Conservation (phyloP, 1,140 invertebrate species). For the Dinoponera quadriceps region DNA sequence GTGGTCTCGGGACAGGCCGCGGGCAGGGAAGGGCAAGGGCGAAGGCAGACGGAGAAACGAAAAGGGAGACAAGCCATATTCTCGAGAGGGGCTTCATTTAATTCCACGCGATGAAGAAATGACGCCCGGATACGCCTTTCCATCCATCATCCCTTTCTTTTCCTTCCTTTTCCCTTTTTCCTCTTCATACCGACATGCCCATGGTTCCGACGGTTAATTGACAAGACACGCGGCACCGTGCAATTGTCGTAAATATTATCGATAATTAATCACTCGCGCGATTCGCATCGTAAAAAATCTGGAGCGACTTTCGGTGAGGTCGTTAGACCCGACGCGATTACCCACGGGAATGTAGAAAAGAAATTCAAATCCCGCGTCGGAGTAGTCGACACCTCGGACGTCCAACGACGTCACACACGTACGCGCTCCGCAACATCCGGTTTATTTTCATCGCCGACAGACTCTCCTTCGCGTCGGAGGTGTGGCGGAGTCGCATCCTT, state of each 20-base stretch:
- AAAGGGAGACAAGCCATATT: conserved; percentile 18
- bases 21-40: background rate
- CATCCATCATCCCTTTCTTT: background rate
- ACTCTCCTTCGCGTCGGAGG: conserved; percentile 43
- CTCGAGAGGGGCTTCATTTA: conserved; percentile 31
- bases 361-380: background rate
- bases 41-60: conserved; percentile 34
- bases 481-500: conserved; percentile 44
- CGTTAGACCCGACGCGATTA: too few species aligned
- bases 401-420: conserved; percentile 19
- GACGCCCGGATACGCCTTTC: conserved; percentile 5
- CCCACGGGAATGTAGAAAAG: background rate
- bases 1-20: conserved; percentile 4
- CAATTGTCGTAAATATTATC: too few species aligned
- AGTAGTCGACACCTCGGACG: conserved; percentile 1
- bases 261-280: too few species aligned
- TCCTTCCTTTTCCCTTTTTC: too few species aligned
- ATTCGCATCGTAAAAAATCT: too few species aligned
- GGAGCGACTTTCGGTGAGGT: too few species aligned
- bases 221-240: background rate
- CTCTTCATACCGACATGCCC: background rate
- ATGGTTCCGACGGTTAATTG: background rate
- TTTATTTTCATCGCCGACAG: conserved; percentile 40
- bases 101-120: conserved; percentile 37
- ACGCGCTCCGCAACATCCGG: conserved; percentile 19